Evolutionary conservation across 2,113 vertebrate species (phyloP).

Genomic region (Reinhardtius hippoglossoides): DNA sequence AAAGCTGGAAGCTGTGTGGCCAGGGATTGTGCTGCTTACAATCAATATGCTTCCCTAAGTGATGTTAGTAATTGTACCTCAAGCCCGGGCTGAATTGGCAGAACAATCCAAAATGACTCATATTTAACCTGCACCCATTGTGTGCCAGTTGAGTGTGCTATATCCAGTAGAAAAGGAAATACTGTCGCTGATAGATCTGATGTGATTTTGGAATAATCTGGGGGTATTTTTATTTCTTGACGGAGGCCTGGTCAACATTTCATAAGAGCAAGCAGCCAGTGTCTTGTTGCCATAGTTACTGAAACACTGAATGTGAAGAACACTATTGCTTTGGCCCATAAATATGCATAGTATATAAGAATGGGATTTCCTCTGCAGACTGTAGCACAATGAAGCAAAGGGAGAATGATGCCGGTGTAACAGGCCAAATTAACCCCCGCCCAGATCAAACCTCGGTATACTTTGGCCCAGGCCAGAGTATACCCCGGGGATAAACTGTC

Average conservation of each 20-base stretch:
- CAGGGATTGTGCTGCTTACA: background rate
- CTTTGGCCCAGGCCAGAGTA: too few species aligned
- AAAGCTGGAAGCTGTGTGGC: background rate
- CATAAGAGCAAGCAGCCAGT: slow-evolving; percentile 33
- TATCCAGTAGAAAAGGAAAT: background rate
- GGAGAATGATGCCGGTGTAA: slow-evolving; percentile 32
- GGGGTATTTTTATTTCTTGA: background rate
- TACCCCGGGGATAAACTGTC: too few species aligned
- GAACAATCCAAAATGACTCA: background rate
- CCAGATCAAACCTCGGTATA: too few species aligned
- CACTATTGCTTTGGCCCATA: slow-evolving; percentile 17
- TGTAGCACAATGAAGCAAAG: slow-evolving; percentile 14
- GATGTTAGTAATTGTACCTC: background rate
- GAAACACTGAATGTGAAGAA: slow-evolving; percentile 35
- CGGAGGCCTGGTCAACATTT: slow-evolving; percentile 36
- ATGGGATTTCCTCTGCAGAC: slow-evolving; percentile 30
- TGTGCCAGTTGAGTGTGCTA: background rate
- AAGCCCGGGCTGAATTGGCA: background rate
- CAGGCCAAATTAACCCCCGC: too few species aligned
- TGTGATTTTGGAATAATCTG: slow-evolving; percentile 22
- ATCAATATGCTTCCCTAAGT: background rate
- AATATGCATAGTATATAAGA: slow-evolving; percentile 45
- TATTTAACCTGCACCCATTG: background rate
- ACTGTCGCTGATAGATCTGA: background rate
- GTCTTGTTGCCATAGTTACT: slow-evolving; percentile 67